Conservation (phyloP, 2,888 invertebrate genomes). For the Notodonta dromedarius region DNA sequence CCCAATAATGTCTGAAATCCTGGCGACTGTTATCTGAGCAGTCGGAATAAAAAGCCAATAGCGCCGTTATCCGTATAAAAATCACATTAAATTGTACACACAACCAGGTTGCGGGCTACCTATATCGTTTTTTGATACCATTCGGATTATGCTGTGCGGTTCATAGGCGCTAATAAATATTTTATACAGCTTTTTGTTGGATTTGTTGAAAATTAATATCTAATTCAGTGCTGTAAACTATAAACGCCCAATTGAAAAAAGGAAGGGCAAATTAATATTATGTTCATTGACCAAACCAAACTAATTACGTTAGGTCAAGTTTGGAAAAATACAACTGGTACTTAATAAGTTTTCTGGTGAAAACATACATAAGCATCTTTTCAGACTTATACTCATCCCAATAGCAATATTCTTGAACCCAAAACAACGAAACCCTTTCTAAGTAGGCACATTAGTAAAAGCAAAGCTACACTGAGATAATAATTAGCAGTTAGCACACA, state of each 20-base stretch:
- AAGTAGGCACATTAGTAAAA: background rate
- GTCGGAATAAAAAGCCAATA: conserved; percentile 23
- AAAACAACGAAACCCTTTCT: background rate
- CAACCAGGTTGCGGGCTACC: conserved; percentile 27
- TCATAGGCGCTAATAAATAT: background rate
- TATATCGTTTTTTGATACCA: conserved; percentile 34
- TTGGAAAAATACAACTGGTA: no score
- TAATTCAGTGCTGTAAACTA: background rate
- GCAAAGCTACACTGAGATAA: background rate
- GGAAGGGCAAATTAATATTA: no score
- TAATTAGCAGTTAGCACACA: background rate
- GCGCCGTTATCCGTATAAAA: conserved; percentile 37
- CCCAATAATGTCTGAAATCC: background rate
- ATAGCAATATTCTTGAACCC: no score
- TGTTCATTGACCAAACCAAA: no score
- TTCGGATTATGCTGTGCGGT: conserved; percentile 13
- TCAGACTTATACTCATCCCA: no score
- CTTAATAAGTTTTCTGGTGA: no score
- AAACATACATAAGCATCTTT: no score
- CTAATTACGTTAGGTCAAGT: no score
- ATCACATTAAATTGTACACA: conserved; percentile 38
- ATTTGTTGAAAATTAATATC: background rate
- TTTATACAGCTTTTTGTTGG: background rate
- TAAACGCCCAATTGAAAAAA: no score
- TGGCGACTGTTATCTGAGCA: conserved; percentile 31